These are phyloP conservation scores for Eclectus roratus DNA, from an alignment of 2,113 vertebrate species.

Conservation along the genomic window DNA sequence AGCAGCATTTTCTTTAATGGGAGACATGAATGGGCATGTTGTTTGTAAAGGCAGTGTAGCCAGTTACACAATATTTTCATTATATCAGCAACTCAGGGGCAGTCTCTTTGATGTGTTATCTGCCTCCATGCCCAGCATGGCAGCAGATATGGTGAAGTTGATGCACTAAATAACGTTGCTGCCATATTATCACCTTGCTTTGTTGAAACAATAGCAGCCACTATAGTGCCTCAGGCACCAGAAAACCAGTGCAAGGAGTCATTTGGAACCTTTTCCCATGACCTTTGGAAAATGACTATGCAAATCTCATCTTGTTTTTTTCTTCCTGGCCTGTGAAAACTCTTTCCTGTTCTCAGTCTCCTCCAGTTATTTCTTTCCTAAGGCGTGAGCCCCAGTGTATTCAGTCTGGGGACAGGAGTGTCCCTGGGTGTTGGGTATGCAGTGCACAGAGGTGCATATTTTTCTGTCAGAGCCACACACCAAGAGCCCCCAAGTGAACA, in stretches of 20 bases:
- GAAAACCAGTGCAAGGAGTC: neutral
- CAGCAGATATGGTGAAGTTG: slow-evolving; percentile 1
- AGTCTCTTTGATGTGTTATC: slow-evolving; percentile 55
- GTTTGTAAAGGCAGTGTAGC: slow-evolving; percentile 15
- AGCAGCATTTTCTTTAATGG: slow-evolving; percentile 23
- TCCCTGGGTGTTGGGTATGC: neutral
- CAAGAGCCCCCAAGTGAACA: neutral
- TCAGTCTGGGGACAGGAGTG: neutral
- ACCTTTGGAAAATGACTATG: neutral
- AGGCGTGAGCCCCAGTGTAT: neutral
- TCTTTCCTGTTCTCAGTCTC: neutral
- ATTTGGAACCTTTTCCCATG: slow-evolving; percentile 35
- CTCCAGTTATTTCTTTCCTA: neutral
- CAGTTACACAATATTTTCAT: neutral
- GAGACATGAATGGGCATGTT: slow-evolving; percentile 19
- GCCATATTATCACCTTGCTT: slow-evolving; percentile 14
- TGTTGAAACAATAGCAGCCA: slow-evolving; percentile 21
- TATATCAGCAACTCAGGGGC: neutral
- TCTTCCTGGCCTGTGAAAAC: neutral
- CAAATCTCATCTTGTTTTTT: neutral
- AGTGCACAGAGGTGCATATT: neutral
- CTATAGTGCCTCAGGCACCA: neutral
- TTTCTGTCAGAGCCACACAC: neutral
- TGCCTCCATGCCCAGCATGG: neutral
- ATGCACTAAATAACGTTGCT: neutral